phyloP scores from a whole-genome alignment of 2,113 vertebrate species.

The Sigmodon hispidus region DNA sequence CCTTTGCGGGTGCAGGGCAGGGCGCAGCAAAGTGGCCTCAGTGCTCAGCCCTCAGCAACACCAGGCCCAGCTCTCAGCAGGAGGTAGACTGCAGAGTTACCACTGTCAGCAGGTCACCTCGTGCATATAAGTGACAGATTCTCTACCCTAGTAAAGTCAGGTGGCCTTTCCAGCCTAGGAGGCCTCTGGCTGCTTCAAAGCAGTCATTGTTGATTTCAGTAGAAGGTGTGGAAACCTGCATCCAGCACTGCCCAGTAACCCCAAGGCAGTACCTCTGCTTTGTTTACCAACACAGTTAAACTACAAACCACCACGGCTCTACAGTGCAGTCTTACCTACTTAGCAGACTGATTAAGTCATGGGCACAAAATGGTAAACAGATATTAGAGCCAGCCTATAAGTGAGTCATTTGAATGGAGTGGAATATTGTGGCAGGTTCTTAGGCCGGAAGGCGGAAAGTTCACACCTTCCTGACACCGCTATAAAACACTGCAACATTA shows the following conservation, averaged over 20 bases:
- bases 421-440: conserved; percentile 46
- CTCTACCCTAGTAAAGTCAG: background rate
- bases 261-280: conserved; percentile 74
- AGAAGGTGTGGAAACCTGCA: background rate
- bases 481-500: conserved; percentile 82
- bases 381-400: conserved; percentile 82
- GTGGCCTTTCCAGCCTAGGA: background rate
- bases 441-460: conserved; percentile 72
- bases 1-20: conserved; percentile 35
- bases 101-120: background rate
- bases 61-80: background rate
- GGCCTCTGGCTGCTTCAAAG: background rate
- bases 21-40: conserved; percentile 44
- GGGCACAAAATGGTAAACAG: conserved; percentile 75
- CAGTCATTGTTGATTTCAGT: background rate
- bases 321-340: conserved; percentile 84
- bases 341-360: conserved; percentile 82
- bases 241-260: conserved; percentile 64
- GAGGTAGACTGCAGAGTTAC: background rate
- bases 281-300: conserved; percentile 84
- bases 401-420: conserved; percentile 71
- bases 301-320: conserved; percentile 64
- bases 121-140: background rate
- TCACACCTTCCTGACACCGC: conserved; percentile 77
- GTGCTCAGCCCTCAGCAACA: background rate